Evolutionary conservation across 92 coral and sea anemone species (phyloP).

Genomic region (Metridium senile): DNA sequence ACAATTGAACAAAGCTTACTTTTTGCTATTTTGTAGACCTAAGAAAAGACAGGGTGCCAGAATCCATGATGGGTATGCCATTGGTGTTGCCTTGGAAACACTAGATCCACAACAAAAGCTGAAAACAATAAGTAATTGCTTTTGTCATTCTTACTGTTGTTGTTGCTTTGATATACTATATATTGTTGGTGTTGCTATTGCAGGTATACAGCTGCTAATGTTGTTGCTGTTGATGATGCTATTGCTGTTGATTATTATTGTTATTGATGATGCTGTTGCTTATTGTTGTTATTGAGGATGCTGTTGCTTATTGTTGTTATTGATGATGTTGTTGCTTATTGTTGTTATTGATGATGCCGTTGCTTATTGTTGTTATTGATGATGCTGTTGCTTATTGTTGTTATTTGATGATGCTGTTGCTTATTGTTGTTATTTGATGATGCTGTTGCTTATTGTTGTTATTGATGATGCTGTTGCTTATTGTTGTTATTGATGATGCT

Average conservation of each 20-base stretch:
- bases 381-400: too few species aligned
- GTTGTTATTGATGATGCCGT: too few species aligned
- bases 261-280: not conserved
- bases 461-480: too few species aligned
- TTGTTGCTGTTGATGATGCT: not conserved
- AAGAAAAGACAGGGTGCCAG: conserved; percentile 14
- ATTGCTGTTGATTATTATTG: not conserved
- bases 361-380: too few species aligned
- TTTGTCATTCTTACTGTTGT: not conserved
- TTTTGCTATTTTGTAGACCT: conserved; percentile 1
- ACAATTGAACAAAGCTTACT: conserved; percentile 5
- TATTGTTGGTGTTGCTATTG: not conserved
- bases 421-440: too few species aligned
- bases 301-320: not conserved
- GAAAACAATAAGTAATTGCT: not conserved
- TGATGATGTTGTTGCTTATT: too few species aligned
- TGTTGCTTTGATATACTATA: not conserved
- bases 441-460: too few species aligned
- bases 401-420: too few species aligned
- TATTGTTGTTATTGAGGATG: not conserved
- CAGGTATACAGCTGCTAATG: too few species aligned
- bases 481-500: too few species aligned
- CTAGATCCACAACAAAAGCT: conserved; percentile 29
- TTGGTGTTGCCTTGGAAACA: conserved; percentile 2
- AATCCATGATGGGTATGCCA: conserved; percentile 10